Evolutionary conservation across 1,140 invertebrate genomes (phyloP).

Genomic region (Drosophila lacertosa): DNA sequence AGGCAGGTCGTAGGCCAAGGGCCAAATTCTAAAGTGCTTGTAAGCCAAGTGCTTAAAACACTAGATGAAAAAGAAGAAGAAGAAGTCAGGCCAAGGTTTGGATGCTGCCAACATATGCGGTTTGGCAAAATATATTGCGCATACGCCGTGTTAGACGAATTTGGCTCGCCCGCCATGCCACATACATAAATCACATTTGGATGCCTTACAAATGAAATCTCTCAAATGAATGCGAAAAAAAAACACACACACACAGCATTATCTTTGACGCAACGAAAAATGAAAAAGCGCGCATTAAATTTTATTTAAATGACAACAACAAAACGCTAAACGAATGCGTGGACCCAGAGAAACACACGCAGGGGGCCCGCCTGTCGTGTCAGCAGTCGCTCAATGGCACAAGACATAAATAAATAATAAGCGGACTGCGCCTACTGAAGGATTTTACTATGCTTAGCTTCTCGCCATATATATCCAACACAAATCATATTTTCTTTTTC

Average conservation of each 20-base stretch:
- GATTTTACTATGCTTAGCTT: conserved; percentile 27
- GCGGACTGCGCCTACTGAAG: conserved; percentile 26
- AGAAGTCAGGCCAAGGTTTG: neutral
- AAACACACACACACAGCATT: conserved; percentile 18
- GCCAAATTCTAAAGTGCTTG: conserved; percentile 32
- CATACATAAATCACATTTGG: conserved; percentile 64
- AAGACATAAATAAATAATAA: conserved; percentile 66
- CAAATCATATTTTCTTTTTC: conserved; percentile 51
- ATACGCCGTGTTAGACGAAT: conserved; percentile 39
- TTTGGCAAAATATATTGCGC: conserved; percentile 41
- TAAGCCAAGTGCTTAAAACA: conserved; percentile 52
- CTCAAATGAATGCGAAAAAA: conserved; percentile 11
- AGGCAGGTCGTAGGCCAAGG: conserved; percentile 35
- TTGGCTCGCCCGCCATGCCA: conserved; percentile 16
- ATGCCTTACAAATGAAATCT: conserved; percentile 60
- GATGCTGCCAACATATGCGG: conserved; percentile 29
- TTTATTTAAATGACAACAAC: conserved; percentile 55
- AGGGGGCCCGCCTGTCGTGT: conserved; percentile 46
- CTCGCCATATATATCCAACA: conserved; percentile 6
- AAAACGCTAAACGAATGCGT: conserved; percentile 23
- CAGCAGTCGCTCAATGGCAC: conserved; percentile 71
- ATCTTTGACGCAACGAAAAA: conserved; percentile 15
- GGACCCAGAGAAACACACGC: conserved; percentile 9
- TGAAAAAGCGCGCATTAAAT: conserved; percentile 29
- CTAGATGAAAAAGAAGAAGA: neutral